Percentiles rank a stretch among this genome's conserved stretches.
Evolutionary conservation across 1,140 invertebrate species (phyloP).

Genomic region (Steinernema khuongi): DNA sequence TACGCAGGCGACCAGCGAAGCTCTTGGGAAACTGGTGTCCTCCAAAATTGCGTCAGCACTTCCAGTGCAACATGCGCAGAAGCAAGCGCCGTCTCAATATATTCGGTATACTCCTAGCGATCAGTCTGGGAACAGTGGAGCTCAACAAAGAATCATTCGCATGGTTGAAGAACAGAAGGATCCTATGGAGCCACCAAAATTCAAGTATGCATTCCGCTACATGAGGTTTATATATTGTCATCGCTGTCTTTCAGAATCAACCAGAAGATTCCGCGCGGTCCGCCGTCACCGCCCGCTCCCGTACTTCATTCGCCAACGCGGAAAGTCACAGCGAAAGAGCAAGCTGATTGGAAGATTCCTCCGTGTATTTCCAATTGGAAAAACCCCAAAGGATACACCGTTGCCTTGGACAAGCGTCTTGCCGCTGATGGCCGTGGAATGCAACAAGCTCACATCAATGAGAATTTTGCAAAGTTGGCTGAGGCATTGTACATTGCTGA

Average conservation of each 20-base stretch:
- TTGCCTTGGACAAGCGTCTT: conserved; percentile 92
- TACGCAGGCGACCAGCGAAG: conserved; percentile 68
- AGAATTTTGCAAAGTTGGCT: conserved; percentile 96
- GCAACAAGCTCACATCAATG: conserved; percentile 91
- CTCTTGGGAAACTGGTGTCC: conserved; percentile 55
- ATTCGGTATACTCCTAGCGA: conserved; percentile 84
- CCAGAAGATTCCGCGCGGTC: conserved; percentile 80
- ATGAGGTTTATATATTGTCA: conserved; percentile 40
- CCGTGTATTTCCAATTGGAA: conserved; percentile 99
- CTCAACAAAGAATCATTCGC: conserved; percentile 92
- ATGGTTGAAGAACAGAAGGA: conserved; percentile 92
- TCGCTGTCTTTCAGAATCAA: conserved; percentile 57
- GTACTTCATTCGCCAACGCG: conserved; percentile 95
- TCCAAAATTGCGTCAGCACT: conserved; percentile 70
- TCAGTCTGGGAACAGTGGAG: conserved; percentile 70
- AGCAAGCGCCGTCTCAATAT: conserved; percentile 80
- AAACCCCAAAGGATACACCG: conserved; percentile 94
- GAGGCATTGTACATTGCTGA: conserved; percentile 97
- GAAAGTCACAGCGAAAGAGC: conserved; percentile 88
- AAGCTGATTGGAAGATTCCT: conserved; percentile 99
- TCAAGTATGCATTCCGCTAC: conserved; percentile 66
- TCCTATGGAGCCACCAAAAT: conserved; percentile 96
- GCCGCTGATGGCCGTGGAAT: conserved; percentile 94
- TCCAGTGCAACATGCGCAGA: conserved; percentile 83
- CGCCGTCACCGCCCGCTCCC: conserved; percentile 91